Percentiles rank a stretch among this genome's conserved stretches.
phyloP scores from a whole-genome alignment of 2,113 vertebrate genomes.

The Carettochelys insculpta region DNA sequence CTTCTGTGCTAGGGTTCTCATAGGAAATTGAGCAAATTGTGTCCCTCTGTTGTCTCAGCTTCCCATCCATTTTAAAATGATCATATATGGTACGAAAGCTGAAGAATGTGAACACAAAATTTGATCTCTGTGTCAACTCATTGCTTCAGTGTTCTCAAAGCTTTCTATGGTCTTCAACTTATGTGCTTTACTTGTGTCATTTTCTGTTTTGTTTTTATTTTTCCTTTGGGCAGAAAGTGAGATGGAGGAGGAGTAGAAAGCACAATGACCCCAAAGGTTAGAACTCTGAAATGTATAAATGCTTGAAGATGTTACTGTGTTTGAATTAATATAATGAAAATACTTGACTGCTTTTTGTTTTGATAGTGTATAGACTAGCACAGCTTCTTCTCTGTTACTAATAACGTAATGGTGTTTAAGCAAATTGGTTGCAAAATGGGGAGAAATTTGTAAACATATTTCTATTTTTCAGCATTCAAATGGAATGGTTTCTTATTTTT shows the following conservation, averaged over 20 bases:
- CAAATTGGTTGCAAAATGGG: neutral
- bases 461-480: neutral
- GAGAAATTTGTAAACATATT: neutral
- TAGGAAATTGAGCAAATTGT: neutral
- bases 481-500: neutral
- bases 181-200: neutral
- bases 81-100: neutral
- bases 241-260: neutral
- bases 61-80: neutral
- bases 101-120: neutral
- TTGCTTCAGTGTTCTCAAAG: neutral
- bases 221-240: neutral
- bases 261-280: neutral
- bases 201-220: neutral
- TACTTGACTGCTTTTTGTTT: too few species aligned
- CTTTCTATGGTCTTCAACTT: neutral
- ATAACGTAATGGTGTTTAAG: neutral
- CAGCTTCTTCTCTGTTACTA: too few species aligned
- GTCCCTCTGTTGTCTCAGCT: neutral
- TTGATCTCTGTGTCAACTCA: neutral
- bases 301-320: neutral
- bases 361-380: too few species aligned
- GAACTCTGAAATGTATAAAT: neutral
- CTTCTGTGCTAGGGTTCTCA: neutral
- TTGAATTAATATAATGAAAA: too few species aligned